Base-by-base conservation (phyloP, 2,797 vertebrate species). In the Coracias cyanogaster region DNA sequence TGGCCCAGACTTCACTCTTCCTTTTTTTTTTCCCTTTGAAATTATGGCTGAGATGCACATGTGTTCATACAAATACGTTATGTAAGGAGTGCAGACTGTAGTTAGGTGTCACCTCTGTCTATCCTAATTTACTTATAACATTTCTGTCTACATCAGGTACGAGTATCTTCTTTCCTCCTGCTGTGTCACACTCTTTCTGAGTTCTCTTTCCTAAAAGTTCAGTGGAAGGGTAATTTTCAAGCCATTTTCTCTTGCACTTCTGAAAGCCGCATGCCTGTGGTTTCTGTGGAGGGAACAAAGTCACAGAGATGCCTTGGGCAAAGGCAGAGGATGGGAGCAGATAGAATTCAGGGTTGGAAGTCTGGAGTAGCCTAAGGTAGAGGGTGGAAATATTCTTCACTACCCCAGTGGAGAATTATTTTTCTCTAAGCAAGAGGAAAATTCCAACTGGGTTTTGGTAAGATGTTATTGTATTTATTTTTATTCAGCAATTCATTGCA, bases 191-290 rank as follows among this genome's bases (percentile, higher is more conserved):
- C 25, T 52, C 39, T 72, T 55, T 19, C 67, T 26, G 51, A 83
- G 18, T 77, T 92, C 31, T 58, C 4, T 73, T 83, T 54, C 54
- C 29, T 61, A 17, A 18, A 51, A 86, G n/a, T 71, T 65, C n/a
- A 4, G 0, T n/a, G 43, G 43, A 82, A 83, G 10, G 14, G 22
- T 28, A 5, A 31, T 74, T 90, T 92, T 72, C 20, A 69, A 45
- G 17, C 12, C 15, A 31, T 67, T 48, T 73, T 76, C 35, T 82
- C 15, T 19, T 41, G 39, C 49, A 81, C 0, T 76, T 89, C 35
- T 0, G 0, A 69, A 25, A 77, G 21, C 43, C 11, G 18, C 18
- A 5, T 94, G 43, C 25, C 54, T 0, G 0, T 60, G 51, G 15
- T 86, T 60, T 69, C 58, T 58, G 7, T 39, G 25, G 33, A 33